phyloP scores from a whole-genome alignment of 1,140 invertebrate genomes.

The Drosophila lacteicornis region DNA sequence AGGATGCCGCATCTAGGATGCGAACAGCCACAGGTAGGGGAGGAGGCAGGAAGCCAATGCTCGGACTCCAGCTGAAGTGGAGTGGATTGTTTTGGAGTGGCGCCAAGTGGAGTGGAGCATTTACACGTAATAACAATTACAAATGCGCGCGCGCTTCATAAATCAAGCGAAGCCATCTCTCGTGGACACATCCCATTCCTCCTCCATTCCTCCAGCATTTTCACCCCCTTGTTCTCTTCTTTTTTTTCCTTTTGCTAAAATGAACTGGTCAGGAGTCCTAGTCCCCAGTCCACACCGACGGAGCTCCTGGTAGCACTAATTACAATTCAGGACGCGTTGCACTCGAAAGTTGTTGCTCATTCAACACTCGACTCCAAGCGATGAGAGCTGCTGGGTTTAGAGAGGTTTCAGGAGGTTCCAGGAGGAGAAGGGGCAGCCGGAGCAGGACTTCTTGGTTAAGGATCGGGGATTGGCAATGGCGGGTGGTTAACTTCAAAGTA shows the following conservation, averaged over 20 bases:
- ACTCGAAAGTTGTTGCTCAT: constrained; percentile 66
- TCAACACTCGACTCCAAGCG: constrained; percentile 47
- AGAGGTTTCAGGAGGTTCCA: neutral
- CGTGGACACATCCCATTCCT: neutral
- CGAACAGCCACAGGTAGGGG: neutral
- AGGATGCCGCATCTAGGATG: constrained; percentile 25
- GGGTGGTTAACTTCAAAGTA: constrained; percentile 58
- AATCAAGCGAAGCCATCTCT: constrained; percentile 53
- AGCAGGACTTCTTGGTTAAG: constrained; percentile 6
- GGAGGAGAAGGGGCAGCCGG: neutral
- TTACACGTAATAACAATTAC: constrained; percentile 67
- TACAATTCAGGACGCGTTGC: constrained; percentile 68
- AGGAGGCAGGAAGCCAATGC: neutral
- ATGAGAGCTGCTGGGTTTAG: constrained; percentile 10
- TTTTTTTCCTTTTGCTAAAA: constrained; percentile 1
- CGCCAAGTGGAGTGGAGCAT: constrained; percentile 27
- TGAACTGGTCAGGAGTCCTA: constrained; percentile 25
- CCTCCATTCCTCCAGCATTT: neutral
- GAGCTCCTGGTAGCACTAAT: constrained; percentile 50
- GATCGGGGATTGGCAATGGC: constrained; percentile 3
- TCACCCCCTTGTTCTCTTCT: neutral
- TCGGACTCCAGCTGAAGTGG: neutral
- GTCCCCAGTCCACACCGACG: neutral
- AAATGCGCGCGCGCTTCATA: constrained; percentile 60
- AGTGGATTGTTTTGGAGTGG: constrained; percentile 31